Percentiles rank a stretch among this genome's conserved stretches.
Conservation (phyloP, 2,113 vertebrate species). For the Balaenoptera acutorostrata region DNA sequence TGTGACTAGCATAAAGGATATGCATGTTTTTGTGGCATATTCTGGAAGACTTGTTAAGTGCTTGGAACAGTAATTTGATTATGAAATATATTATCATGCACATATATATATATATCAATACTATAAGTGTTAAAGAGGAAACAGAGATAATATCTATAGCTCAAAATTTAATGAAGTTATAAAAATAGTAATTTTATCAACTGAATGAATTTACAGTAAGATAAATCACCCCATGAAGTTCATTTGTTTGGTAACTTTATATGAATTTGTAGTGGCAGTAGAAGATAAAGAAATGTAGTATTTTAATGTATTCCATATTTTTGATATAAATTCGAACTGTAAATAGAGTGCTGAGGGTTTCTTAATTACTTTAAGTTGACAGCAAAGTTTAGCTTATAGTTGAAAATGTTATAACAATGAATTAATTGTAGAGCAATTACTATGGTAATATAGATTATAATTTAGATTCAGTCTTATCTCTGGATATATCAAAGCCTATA, state of each 20-base stretch:
- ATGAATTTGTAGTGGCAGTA: slow-evolving; percentile 53
- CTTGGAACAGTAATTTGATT: not conserved
- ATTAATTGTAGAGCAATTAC: slow-evolving; percentile 75
- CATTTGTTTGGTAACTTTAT: slow-evolving; percentile 50
- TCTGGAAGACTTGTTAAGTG: not conserved
- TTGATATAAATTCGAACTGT: slow-evolving; percentile 41
- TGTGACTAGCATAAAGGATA: not conserved
- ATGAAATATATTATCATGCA: not conserved
- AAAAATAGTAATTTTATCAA: slow-evolving; percentile 9
- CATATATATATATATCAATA: not conserved
- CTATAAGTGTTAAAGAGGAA: not conserved
- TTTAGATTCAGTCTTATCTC: slow-evolving; percentile 71
- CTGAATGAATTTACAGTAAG: slow-evolving; percentile 43
- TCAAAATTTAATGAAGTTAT: slow-evolving; percentile 6
- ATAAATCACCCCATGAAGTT: slow-evolving; percentile 46
- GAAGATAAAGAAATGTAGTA: slow-evolving; percentile 48
- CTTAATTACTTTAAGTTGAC: slow-evolving; percentile 73
- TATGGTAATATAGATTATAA: slow-evolving; percentile 75
- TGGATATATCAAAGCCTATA: slow-evolving; percentile 62
- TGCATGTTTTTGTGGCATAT: not conserved
- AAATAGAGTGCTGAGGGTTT: slow-evolving; percentile 54
- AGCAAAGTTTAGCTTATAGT: slow-evolving; percentile 62
- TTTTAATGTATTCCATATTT: slow-evolving; percentile 71
- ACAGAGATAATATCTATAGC: not conserved
- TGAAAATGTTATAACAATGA: slow-evolving; percentile 62